Base-by-base conservation (phyloP, 2,888 invertebrate species). In the Diarsia mendica region DNA sequence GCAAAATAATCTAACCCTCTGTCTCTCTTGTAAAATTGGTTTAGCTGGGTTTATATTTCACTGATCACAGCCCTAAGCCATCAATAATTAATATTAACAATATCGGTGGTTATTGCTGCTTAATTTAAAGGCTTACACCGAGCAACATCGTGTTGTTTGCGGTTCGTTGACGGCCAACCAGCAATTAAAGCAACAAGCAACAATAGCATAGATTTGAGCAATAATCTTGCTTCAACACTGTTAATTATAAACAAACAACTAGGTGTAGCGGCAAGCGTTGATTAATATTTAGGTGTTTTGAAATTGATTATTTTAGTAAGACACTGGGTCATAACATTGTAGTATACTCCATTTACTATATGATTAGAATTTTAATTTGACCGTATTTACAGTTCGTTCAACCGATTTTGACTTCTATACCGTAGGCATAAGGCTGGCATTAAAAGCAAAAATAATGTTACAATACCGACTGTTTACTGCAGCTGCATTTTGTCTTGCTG, bases 201-300 rank as follows among this genome's bases (percentile, higher is more conserved):
- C 60, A 73, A 60, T 79, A 44, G 72, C 60, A 6, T 23, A 60
- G 72, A 33, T 67, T 55, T 18, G 48, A 68, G 64, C 20, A 9
- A 5, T 75, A 81, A 81, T 44, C 82, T 53, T 68, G 53, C 20
- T 65, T 33, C 44, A 68, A 76, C 65, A 55, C 9, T 3, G 33
- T 44, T 79, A 76, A 79, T 81, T 81, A 68, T 68, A 68, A 76
- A 60, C 64, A 79, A 79, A 79, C 79, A 81, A 66, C 46, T 51
- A 44, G 13, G n/a, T 58, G 9, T 18, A 39, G 11, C 9, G 28
- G 44, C 13, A 48, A 20, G 23, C 13, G 48, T 58, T 53, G 10
- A 81, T 76, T 75, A 44, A 60, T 68, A 53, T 65, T 67, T 64
- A 23, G n/a, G 11, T 65, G 10, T 10, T 48, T 18, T 39, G 51